Evolutionary conservation across 2,888 invertebrate species (phyloP).

Genomic region (Syrphus vitripennis): DNA sequence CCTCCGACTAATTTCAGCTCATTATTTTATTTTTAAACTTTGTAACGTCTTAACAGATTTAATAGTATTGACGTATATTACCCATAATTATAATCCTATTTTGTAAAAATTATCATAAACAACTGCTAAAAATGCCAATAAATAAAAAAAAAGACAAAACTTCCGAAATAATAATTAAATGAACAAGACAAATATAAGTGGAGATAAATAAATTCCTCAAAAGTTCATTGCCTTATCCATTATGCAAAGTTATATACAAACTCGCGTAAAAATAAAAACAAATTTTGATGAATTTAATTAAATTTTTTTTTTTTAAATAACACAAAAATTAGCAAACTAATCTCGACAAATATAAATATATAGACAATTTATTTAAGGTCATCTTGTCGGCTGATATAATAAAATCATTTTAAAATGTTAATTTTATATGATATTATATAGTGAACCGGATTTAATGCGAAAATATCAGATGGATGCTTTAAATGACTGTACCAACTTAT

Average conservation of each 20-base stretch:
- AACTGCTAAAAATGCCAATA: not conserved
- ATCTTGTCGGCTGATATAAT: not conserved
- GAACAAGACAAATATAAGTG: not conserved
- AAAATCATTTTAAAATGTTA: not conserved
- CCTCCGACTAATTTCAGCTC: not conserved
- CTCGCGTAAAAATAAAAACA: not conserved
- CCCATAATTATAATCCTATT: not conserved
- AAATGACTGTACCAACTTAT: not conserved
- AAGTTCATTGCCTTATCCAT: conserved; percentile 23
- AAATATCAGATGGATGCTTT: not conserved
- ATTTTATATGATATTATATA: not conserved
- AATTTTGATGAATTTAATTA: not conserved
- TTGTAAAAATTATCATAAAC: not conserved
- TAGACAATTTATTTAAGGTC: not conserved
- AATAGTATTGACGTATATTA: not conserved
- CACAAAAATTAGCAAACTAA: conserved; percentile 9
- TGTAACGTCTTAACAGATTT: not conserved
- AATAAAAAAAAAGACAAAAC: not conserved
- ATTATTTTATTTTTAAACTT: not conserved
- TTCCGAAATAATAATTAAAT: not conserved
- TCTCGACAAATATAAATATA: not conserved
- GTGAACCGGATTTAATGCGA: not conserved
- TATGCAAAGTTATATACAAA: not conserved
- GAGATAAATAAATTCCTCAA: not conserved
- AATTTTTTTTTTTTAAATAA: not conserved